Evolutionary conservation across 2,888 invertebrate genomes (phyloP).

Genomic region (Mamestra brassicae): DNA sequence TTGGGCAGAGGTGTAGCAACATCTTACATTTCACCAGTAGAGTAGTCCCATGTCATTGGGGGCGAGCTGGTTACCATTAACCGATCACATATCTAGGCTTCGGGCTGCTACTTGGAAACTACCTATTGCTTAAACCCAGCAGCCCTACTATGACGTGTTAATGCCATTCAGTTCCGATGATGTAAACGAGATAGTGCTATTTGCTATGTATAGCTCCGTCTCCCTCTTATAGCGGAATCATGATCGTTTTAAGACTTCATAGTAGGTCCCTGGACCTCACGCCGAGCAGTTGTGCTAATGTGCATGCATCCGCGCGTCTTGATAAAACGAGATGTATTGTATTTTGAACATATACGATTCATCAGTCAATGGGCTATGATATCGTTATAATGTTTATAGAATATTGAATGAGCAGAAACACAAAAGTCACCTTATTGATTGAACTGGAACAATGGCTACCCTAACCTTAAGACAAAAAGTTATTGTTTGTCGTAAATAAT

Average conservation of each 20-base stretch:
- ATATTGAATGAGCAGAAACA: neutral
- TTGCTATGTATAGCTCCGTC: too few relatives aligned
- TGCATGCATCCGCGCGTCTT: neutral
- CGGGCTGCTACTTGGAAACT: neutral
- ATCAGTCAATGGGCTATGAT: neutral
- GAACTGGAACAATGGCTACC: constrained; percentile 31
- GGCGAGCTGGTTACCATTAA: neutral
- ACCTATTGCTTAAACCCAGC: neutral
- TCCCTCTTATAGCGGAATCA: too few relatives aligned
- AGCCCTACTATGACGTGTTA: too few relatives aligned
- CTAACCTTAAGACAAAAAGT: constrained; percentile 46
- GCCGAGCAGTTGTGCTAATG: too few relatives aligned
- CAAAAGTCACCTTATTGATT: constrained; percentile 31
- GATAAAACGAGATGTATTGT: neutral
- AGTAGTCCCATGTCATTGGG: neutral
- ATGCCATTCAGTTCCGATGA: too few relatives aligned
- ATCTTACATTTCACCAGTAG: neutral
- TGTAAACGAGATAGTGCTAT: too few relatives aligned
- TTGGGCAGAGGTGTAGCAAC: neutral
- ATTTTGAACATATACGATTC: neutral
- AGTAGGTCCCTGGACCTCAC: neutral
- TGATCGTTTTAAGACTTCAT: too few relatives aligned
- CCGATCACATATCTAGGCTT: neutral
- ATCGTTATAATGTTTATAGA: neutral
- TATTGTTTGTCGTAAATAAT: constrained; percentile 69